Evolutionary conservation across 2,113 vertebrate genomes (phyloP).

Genomic region (Dolichallabes microphthalmus): DNA sequence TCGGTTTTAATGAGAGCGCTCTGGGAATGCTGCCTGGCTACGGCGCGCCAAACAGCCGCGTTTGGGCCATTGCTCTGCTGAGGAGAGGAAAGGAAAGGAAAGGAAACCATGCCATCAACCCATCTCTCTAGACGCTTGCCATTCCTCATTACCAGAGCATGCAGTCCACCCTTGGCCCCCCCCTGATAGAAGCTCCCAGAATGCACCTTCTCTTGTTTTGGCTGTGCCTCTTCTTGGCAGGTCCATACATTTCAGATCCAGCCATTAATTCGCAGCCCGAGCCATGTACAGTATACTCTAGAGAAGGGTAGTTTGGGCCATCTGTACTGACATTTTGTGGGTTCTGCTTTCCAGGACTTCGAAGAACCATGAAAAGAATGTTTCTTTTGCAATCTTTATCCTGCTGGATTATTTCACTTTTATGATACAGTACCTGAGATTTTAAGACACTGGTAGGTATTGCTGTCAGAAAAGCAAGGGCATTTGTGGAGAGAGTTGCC

Average conservation of each 20-base stretch:
- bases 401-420: background rate
- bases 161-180: constrained; percentile 42
- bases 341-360: background rate
- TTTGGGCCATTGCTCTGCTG: constrained; percentile 37
- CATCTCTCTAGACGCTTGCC: constrained; percentile 55
- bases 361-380: background rate
- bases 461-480: background rate
- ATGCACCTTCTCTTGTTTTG: constrained; percentile 40
- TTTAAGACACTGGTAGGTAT: background rate
- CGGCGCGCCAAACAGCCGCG: constrained; percentile 56
- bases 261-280: background rate
- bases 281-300: constrained; percentile 12
- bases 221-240: constrained; percentile 39
- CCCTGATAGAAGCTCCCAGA: constrained; percentile 13
- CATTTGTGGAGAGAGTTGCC: background rate
- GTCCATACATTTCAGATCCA: constrained; percentile 23
- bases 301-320: background rate
- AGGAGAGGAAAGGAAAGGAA: constrained; percentile 57
- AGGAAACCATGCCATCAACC: constrained; percentile 56
- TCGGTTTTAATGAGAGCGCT: constrained; percentile 61
- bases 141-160: constrained; percentile 64
- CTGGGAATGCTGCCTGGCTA: constrained; percentile 55
- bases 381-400: background rate
- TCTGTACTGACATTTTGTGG: background rate
- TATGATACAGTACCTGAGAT: background rate